These are phyloP conservation scores for Numenius arquata DNA, from an alignment of 2,113 vertebrate species.

Conservation along the genomic window DNA sequence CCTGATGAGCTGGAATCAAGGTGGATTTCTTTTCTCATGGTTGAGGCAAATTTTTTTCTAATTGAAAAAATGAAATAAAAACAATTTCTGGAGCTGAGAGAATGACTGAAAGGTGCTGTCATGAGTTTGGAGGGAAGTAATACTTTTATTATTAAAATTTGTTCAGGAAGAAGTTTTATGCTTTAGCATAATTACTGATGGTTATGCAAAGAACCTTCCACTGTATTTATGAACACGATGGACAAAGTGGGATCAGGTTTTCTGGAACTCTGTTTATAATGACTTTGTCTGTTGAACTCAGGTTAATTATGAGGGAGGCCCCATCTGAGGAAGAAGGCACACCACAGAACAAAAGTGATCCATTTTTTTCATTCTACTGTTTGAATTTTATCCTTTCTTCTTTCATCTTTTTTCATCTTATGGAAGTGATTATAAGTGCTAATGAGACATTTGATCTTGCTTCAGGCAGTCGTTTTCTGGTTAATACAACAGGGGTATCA, in stretches of 20 bases:
- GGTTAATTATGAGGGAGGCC: slow-evolving; percentile 23
- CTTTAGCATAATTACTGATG: not conserved
- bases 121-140: not conserved
- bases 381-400: slow-evolving; percentile 32
- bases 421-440: slow-evolving; percentile 59
- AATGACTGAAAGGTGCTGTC: not conserved
- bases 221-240: not conserved
- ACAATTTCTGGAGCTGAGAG: not conserved
- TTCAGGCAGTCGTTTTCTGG: slow-evolving; percentile 50
- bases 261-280: not conserved
- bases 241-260: not conserved
- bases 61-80: not conserved
- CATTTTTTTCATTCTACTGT: not conserved
- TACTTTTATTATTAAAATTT: not conserved
- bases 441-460: slow-evolving; percentile 62
- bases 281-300: not conserved
- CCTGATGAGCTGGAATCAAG: not conserved
- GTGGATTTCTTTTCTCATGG: not conserved
- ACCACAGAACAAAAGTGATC: not conserved
- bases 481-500: slow-evolving; percentile 21
- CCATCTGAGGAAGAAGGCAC: not conserved
- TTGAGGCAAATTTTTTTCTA: not conserved
- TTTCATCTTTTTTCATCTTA: slow-evolving; percentile 59
- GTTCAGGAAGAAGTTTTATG: not conserved
- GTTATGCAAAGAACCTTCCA: not conserved